Conservation (phyloP, 2,113 vertebrate species). For the Scatophagus argus region DNA sequence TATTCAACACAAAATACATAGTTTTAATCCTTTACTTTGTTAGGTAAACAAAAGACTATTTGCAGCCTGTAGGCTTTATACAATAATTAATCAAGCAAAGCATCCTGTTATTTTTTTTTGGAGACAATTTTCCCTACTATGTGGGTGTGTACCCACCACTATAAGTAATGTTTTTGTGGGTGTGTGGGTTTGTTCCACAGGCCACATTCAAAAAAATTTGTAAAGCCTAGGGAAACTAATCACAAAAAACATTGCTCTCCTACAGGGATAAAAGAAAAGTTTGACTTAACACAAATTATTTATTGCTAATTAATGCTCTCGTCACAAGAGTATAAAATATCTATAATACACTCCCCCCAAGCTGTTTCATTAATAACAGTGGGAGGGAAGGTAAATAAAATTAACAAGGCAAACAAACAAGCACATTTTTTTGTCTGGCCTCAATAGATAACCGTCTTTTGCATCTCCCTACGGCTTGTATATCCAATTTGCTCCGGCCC, state of each 20-base stretch:
- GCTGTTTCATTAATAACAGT: slow-evolving; percentile 43
- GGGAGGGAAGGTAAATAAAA: slow-evolving; percentile 51
- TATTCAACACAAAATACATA: slow-evolving; percentile 33
- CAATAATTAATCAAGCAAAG: slow-evolving; percentile 44
- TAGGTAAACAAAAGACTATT: slow-evolving; percentile 49
- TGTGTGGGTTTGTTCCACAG: background rate
- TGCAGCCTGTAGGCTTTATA: slow-evolving; percentile 30
- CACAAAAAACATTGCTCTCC: background rate
- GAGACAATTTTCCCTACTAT: background rate
- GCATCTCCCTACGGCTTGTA: slow-evolving; percentile 8
- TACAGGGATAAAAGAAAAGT: background rate
- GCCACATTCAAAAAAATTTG: background rate
- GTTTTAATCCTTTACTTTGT: slow-evolving; percentile 49
- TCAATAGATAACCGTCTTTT: slow-evolving; percentile 27
- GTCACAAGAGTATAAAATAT: slow-evolving; percentile 9
- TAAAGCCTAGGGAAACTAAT: slow-evolving; percentile 6
- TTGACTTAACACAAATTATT: slow-evolving; percentile 16
- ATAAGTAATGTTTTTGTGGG: background rate
- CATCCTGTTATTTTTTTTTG: background rate
- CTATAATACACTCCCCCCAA: slow-evolving; percentile 22
- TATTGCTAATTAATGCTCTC: slow-evolving; percentile 24
- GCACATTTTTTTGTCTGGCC: slow-evolving; percentile 12
- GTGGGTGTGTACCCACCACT: background rate
- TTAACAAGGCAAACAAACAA: slow-evolving; percentile 47
- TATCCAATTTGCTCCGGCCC: slow-evolving; percentile 33